Evolutionary conservation across 2,888 invertebrate species (phyloP), one percentile per base, ranked within the genome.

Genomic region (Heliconius ethilla): DNA sequence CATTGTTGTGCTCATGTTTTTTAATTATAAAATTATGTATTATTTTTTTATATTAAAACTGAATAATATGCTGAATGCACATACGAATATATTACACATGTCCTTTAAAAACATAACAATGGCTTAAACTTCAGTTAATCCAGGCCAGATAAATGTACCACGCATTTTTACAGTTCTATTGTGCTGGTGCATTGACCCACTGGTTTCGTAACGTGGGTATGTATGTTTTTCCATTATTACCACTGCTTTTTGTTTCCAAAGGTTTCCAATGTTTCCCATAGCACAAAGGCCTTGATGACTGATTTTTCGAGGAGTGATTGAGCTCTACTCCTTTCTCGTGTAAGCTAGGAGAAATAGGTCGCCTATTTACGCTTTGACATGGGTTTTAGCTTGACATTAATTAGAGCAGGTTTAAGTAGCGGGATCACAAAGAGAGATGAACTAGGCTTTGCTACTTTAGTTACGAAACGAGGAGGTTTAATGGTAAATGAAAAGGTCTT

Each of bases 141-240:
- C 75, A 77, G 77, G 77, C 69, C 75, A 75, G 75, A 66, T 69
- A 67, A 77, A 77, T 75, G 55, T 73, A 45, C n/a, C 67, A 72
- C 55, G 33, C 72, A 67, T 75, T 77, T 77, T 79, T 65, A 77
- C 69, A 77, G 77, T 69, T 63, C 76, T 75, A 78, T 81, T 77
- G 84, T 82, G 70, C 74, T 74, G 82, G 91, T 88, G 82, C 90
- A 85, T 86, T 89, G 90, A 91, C 89, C 90, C 84, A 85, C 83
- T 77, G 83, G 84, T 89, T 90, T 89, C 85, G 87, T 88, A 89
- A 91, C 83, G 86, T 87, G 22, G 22, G 33, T n/a, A 59, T 22
- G 22, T 67, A 88, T 91, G 90, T 90, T 87, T 83, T 81, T 84
- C 84, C 84, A 85, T 84, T 83, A 85, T 86, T 85, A 85, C 83